Conservation (phyloP, 2,797 vertebrate genomes). For the Acanthurus tractus region DNA sequence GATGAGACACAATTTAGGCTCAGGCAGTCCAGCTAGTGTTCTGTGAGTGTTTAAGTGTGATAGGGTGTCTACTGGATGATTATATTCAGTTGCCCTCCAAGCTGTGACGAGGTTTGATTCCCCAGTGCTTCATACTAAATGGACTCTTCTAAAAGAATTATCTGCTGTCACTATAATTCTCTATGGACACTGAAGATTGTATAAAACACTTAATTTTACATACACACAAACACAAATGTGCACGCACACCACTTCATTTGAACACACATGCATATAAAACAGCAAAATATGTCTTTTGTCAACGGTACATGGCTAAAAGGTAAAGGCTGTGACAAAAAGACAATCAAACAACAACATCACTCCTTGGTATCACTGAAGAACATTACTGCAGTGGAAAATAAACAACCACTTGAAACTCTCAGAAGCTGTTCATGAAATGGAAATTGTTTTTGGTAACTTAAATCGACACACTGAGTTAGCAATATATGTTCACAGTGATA, state of each 20-base stretch:
- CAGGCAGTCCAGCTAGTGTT: constrained; percentile 33
- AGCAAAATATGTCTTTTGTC: not conserved
- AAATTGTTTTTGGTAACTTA: constrained; percentile 43
- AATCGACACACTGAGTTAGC: constrained; percentile 8
- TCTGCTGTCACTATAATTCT: constrained; percentile 79
- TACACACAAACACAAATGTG: constrained; percentile 1
- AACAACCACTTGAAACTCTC: constrained; percentile 23
- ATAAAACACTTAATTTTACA: constrained; percentile 52
- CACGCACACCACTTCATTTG: constrained; percentile 13
- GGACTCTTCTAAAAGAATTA: constrained; percentile 75
- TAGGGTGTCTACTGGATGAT: constrained; percentile 54
- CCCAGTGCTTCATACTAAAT: constrained; percentile 67
- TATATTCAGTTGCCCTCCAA: constrained; percentile 65
- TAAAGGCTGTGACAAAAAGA: not conserved
- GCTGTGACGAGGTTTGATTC: constrained; percentile 64
- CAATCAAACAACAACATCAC: constrained; percentile 19
- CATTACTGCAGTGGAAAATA: constrained; percentile 11
- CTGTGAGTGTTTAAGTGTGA: constrained; percentile 43
- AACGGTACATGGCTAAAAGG: not conserved
- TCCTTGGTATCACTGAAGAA: not conserved
- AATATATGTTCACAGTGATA: constrained; percentile 19
- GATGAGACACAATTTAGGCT: constrained; percentile 36
- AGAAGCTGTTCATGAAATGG: constrained; percentile 7
- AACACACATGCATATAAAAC: not conserved
- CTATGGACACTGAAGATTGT: constrained; percentile 68